A percentile compares a stretch with the other conserved stretches of the same genome.
Conservation (phyloP, 2,113 vertebrate genomes). For the Brachyhypopomus gauderio region DNA sequence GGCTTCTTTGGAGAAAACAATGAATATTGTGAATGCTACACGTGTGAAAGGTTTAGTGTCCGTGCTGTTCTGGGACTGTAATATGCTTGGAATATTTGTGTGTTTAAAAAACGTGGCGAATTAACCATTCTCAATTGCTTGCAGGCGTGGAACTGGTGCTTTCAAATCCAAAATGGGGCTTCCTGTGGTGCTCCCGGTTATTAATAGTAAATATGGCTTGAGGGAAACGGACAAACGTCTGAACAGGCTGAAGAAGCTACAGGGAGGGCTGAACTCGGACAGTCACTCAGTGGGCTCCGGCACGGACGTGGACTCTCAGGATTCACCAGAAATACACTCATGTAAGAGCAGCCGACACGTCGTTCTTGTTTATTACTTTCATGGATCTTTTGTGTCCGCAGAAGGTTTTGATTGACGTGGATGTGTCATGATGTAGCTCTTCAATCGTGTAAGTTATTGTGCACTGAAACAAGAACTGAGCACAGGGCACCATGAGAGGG, state of each 20-base stretch:
- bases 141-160: slow-evolving; percentile 94
- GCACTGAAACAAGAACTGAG: not conserved
- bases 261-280: slow-evolving; percentile 90
- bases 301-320: slow-evolving; percentile 96
- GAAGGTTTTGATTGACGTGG: not conserved
- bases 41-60: slow-evolving; percentile 90
- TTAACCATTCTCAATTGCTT: slow-evolving; percentile 38
- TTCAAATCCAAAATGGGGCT: slow-evolving; percentile 96
- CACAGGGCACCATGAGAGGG: not conserved
- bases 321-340: slow-evolving; percentile 88
- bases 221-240: slow-evolving; percentile 97
- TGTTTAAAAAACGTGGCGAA: not conserved
- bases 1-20: slow-evolving; percentile 99
- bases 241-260: slow-evolving; percentile 96
- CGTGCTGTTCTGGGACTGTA: too few species aligned
- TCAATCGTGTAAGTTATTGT: not conserved
- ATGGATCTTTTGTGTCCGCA: not conserved
- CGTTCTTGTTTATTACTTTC: not conserved
- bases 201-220: slow-evolving; percentile 99
- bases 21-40: slow-evolving; percentile 99
- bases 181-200: slow-evolving; percentile 88
- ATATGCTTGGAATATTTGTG: not conserved
- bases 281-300: slow-evolving; percentile 90
- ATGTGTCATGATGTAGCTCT: too few species aligned
- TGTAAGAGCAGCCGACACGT: slow-evolving; percentile 62